These are phyloP conservation scores for Scaptodrosophila latifasciaeformis DNA, from an alignment of 2,888 invertebrate genomes.

Conservation along the genomic window DNA sequence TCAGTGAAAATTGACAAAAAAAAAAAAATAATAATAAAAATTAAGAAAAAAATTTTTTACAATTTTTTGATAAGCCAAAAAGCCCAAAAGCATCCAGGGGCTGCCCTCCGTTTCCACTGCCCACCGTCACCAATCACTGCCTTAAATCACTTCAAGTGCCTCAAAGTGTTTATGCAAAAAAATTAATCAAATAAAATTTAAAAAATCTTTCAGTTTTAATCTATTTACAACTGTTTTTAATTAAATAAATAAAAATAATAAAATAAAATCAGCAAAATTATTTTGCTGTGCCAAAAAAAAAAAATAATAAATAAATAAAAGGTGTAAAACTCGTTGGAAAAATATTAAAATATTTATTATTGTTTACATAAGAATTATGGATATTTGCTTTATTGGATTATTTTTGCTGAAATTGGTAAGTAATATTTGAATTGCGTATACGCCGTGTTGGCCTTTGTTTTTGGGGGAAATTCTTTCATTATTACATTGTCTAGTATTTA, in stretches of 20 bases:
- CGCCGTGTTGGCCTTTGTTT: conserved; percentile 19
- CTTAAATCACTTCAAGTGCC: conserved; percentile 13
- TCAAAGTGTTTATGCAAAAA: conserved; percentile 13
- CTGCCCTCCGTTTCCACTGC: background rate
- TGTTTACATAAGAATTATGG: conserved; percentile 44
- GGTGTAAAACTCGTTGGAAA: no score
- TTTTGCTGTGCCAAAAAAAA: conserved; percentile 18
- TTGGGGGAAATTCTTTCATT: background rate
- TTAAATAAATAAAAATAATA: background rate
- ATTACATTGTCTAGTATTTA: background rate
- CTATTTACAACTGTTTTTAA: background rate
- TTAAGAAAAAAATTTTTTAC: background rate
- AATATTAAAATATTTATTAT: conserved; percentile 1
- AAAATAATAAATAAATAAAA: conserved; percentile 13
- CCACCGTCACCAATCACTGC: background rate
- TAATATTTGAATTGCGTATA: conserved; percentile 22
- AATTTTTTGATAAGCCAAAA: conserved; percentile 1
- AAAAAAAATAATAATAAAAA: no score
- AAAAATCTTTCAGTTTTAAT: no score
- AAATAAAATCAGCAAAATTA: background rate
- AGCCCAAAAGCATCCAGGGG: background rate
- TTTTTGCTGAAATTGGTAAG: conserved; percentile 51
- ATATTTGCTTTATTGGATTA: conserved; percentile 58
- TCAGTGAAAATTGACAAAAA: no score
- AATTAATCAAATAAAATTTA: conserved; percentile 1